Evolutionary conservation across 2,888 invertebrate genomes (phyloP), one percentile per base, ranked within the genome.

Genomic region (Hipparchia semele): DNA sequence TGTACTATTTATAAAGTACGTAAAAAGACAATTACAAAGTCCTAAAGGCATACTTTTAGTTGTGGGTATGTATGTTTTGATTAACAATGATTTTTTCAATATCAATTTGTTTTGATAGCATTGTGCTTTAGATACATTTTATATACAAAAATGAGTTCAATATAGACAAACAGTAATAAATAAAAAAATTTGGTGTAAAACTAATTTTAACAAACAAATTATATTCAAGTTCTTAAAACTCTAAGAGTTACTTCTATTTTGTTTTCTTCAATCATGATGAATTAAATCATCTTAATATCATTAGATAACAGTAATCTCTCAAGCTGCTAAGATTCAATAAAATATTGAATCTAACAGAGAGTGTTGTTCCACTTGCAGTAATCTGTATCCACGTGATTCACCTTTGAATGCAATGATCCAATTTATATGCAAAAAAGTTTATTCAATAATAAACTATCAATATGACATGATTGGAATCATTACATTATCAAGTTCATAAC

Each of bases 341-440:
- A 51, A 61, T 71, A 84, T 87, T 84, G 90, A 92, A 92, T 85
- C 87, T 83, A 83, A 86, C 77, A 84, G 90, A 91, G 87, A 88
- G 79, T 79, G 80, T 80, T 80, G 85, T 88, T 87, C 84, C 80
- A 83, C 82, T 80, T 83, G 84, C 79, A 85, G 79, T 77, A 76
- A 78, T 77, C 86, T 88, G 87, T 82, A 81, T 87, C 88, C 89
- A 87, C 78, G 83, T 84, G 76, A 84, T 79, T 76, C 71, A 83
- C 84, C 81, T 78, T 67, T 79, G 78, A 75, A 74, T 73, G 79
- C 80, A 80, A 82, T 82, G 78, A 76, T 79, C 79, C 80, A 75
- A 79, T 74, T 64, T 64, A 64, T 13, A 64, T 23, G 64, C 10
- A 13, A 64, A 64, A 23, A 49, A 49, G 49, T 49, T 64, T 23